Conservation (phyloP, 2,113 vertebrate species). For the Odocoileus virginianus region DNA sequence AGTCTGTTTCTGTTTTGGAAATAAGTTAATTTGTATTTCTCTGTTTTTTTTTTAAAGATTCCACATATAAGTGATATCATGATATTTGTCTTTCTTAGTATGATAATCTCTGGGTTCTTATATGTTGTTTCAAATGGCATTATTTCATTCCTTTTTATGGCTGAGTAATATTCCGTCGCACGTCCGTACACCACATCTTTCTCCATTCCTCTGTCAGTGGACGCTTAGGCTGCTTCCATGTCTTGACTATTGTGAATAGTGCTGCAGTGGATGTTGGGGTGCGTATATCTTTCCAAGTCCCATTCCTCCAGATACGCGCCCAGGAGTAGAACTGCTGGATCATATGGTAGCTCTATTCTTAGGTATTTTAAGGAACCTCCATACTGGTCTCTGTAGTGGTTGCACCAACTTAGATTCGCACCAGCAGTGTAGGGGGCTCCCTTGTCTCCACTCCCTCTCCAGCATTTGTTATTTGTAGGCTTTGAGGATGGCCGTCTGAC, state of each 20-base stretch:
- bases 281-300: background rate
- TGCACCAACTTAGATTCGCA: background rate
- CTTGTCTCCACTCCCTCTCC: background rate
- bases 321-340: background rate
- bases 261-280: background rate
- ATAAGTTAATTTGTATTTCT: background rate
- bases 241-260: background rate
- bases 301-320: background rate
- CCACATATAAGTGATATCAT: background rate
- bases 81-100: background rate
- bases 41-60: background rate
- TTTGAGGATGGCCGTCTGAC: background rate
- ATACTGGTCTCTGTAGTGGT: background rate
- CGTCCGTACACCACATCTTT: background rate
- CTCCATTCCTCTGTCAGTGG: background rate
- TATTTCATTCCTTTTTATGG: background rate
- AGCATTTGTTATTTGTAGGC: background rate
- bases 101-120: background rate
- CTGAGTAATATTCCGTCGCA: rapidly evolving
- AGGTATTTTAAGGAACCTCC: background rate
- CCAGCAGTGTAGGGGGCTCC: background rate
- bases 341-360: background rate
- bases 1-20: background rate
- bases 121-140: background rate
- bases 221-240: background rate